Base-by-base conservation (phyloP, 1,140 invertebrate genomes). In the Marisa cornuarietis region DNA sequence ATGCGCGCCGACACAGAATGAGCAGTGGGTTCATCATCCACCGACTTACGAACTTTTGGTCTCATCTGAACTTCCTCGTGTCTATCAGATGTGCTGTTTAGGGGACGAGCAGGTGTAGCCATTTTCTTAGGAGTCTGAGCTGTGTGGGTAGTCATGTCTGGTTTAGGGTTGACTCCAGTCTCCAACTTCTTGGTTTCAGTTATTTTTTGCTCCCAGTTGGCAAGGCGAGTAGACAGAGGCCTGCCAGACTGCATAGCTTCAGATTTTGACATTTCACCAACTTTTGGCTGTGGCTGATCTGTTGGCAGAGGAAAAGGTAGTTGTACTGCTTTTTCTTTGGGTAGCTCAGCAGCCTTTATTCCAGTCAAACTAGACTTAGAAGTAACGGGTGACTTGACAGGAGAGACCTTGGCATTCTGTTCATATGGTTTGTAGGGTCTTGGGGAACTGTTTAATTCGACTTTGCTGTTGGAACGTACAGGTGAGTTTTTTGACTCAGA, bases 1-100 rank as follows among this genome's bases (percentile, higher is more conserved):
- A 88, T 90, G 49, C 89, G 81, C 18, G 87, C 87, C 49, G 61
- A 81, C 10, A 90, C 87, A 49, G 89, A 83, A 77, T 83, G 88
- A 16, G 87, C 87, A 1, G 88, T 88, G 13, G 88, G 88, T 61
- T 89, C 88, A 26, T 88, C 86, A 22, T 87, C 85, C 54, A 78
- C 58, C 31, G 73, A 77, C 51, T 77, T 77, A 68, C 63, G 79
- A 16, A 76, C 65, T 26, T 76, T 75, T 51, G 65, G 74, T 77
- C 78, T 74, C 71, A 58, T 77, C 65, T 81, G 82, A 71, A 77
- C 76, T 7, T n/a, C 76, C 13, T 52, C n/a, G 13, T n/a, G 49
- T 11, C 18, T 51, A 10, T 24, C 63, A 9, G 65, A 18, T n/a
- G 63, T 49, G 31, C 63, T 20, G 65, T 52, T 62, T 26, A 49